Evolutionary conservation across 2,113 vertebrate genomes (phyloP), one percentile per base, ranked within the genome.

Genomic region (Cavia aperea): DNA sequence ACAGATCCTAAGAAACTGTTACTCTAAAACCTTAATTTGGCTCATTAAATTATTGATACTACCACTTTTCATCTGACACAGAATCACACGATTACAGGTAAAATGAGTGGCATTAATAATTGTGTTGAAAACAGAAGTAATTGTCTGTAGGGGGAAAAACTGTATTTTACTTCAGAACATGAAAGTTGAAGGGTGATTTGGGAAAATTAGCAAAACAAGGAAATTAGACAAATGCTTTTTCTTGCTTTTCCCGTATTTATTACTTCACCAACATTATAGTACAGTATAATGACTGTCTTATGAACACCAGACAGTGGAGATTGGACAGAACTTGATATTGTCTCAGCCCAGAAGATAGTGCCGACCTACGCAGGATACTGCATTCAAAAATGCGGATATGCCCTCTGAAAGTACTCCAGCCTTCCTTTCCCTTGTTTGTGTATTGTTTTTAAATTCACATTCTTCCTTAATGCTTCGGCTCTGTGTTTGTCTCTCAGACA

Each of bases 401-500:
- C 70, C 92, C 96, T 97, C 93, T 95, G 96, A 97, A 72, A 12
- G 86, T 94, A 81, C 91, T 94, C 97, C 96, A 94, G 89, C 51
- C 96, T 95, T 95, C 95, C 90, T 81, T 0, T 95, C 97, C 96
- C 97, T 88, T 97, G 94, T 97, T 18, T 97, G 70, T 97, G 93
- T 96, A 58, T 72, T 60, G 26, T 75, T 51, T 94, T 49, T 94
- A 92, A 91, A 92, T 83, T 93, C 75, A 83, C 95, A 95, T 85
- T 95, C 91, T 87, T 85, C 86, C 92, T 97, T 98, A 98, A 98
- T 97, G 92, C 95, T 96, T 66, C 95, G 96, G 97, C 98, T 96
- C 95, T 97, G 94, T 97, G 98, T 97, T 98, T 98, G 97, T 97
- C 95, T 91, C 97, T 97, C 98, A 99, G 99, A 99, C 98, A 99